Conservation (phyloP, 2,113 vertebrate genomes). For the Tychaedon coryphoeus region DNA sequence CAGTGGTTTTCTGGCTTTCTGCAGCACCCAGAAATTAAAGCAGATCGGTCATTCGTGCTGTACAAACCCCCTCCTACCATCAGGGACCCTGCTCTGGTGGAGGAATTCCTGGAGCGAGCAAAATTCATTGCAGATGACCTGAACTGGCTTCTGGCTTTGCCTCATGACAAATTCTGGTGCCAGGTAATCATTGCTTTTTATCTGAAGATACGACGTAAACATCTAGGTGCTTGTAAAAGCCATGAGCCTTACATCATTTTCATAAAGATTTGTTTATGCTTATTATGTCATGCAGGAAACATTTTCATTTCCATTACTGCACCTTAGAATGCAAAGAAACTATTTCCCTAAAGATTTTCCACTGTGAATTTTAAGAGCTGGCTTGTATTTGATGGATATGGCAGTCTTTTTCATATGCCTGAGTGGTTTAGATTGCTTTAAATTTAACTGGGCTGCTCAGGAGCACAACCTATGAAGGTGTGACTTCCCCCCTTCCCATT, state of each 20-base stretch:
- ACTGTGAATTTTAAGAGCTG: background rate
- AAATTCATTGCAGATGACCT: slow-evolving; percentile 90
- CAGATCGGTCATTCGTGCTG: slow-evolving; percentile 87
- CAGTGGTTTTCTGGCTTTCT: slow-evolving; percentile 35
- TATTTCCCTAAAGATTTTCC: background rate
- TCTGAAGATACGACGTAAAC: background rate
- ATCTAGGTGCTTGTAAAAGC: background rate
- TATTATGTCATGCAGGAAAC: background rate
- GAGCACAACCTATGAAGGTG: fast-evolving
- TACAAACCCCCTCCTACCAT: slow-evolving; percentile 83
- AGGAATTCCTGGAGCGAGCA: slow-evolving; percentile 89
- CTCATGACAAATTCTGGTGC: slow-evolving; percentile 97
- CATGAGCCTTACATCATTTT: fast-evolving
- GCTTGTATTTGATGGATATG: background rate
- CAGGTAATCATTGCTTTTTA: slow-evolving; percentile 79
- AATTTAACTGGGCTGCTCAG: background rate
- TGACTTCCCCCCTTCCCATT: background rate
- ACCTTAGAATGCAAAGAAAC: background rate
- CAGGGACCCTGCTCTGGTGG: slow-evolving; percentile 80
- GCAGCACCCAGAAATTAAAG: slow-evolving; percentile 88
- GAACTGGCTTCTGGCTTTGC: slow-evolving; percentile 90
- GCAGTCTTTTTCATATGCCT: background rate
- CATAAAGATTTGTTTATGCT: background rate
- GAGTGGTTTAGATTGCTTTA: background rate
- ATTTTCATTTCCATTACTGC: background rate